Base-by-base conservation (phyloP, 2,888 invertebrate species). In the Leptopilina syphax region DNA sequence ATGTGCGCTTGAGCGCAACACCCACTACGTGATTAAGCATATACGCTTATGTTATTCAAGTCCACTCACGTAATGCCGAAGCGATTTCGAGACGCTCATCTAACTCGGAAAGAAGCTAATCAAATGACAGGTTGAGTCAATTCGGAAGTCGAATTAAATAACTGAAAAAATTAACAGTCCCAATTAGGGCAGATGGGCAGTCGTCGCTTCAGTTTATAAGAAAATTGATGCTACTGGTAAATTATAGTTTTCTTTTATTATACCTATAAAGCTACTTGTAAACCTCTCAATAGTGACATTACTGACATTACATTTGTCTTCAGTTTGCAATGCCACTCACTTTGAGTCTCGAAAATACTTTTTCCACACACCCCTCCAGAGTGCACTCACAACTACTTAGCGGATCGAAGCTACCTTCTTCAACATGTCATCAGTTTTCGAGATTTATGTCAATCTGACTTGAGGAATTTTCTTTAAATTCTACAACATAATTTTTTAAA, bases 331-430 rank as follows among this genome's bases (percentile, higher is more conserved):
- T 34, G 34, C 10, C 57, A 57, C 57, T 57, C 57, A n/a, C n/a
- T 41, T 18, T 9, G 57, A 57, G 57, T 41, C n/a, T 57, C n/a
- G n/a, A 57, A 73, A 73, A 54, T 57, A 24, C 34, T 34, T 34
- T 3, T 34, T 34, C 34, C 34, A 34, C 34, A 34, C 3, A 34
- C 10, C 70, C 85, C 86, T 82, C 57, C 27, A 44, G 84, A 86
- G 86, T 88, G 88, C 86, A 88, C 86, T 87, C 85, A 85, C 81
- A 83, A 84, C 85, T 85, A 86, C 86, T 87, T 88, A 87, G 82
- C 82, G 83, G 70, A 84, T 85, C 86, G 84, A 85, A 81, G 81
- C 13, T 34, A 34, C 5, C 57, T 34, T n/a, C 70, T 54, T 54
- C n/a, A 73, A 73, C 34, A 41, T 73, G 73, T 73, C 73, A 73